Evolutionary conservation across 2,888 invertebrate species (phyloP), one percentile per base, ranked within the genome.

Genomic region (Pediacus dermestoides): DNA sequence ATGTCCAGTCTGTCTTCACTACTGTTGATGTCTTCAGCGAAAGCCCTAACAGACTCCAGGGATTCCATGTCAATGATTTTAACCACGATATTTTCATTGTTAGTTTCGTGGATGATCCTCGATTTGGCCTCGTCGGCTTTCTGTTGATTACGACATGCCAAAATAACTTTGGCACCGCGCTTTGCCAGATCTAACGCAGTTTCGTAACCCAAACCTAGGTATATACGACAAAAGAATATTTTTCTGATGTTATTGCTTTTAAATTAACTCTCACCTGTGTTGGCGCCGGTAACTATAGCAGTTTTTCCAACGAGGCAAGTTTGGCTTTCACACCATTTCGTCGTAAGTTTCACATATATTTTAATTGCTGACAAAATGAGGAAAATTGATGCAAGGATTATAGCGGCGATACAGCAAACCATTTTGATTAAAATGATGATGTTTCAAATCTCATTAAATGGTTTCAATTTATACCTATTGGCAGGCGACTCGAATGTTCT

Each of bases 1-100:
- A 82, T 74, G 49, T 83, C 78, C 36, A 83, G 55, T 49, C 74
- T 74, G 0, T 69, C 63, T 59, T 78, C 78, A 0, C 63, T 60
- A 16, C 65, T 60, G 37, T 72, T 70, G 14, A 84, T 71, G 16
- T 75, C 73, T 3, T 75, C 68, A 0, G 80, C 81, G 60, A 85
- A 85, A 11, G 68, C 62, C 30, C 79, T 68, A 1, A 80, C 71
- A 0, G 78, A 78, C 0, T 61, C 47, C 7, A 80, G 60, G 0
- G 75, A 76, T 1, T 71, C 67, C 13, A 80, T 59, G 47, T 80
- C 76, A 16, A 80, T 46, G 22, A 73, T 59, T 44, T 71, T 69
- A 7, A 65, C 59, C 1, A 53, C 44, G 8, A 71, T 46, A 37
- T 71, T 64, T 3, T 48, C 30, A 40, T 68, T 68, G 4, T 54